These are phyloP conservation scores for Metridium senile DNA, from an alignment of 92 coral and sea anemone species.

Conservation along the genomic window DNA sequence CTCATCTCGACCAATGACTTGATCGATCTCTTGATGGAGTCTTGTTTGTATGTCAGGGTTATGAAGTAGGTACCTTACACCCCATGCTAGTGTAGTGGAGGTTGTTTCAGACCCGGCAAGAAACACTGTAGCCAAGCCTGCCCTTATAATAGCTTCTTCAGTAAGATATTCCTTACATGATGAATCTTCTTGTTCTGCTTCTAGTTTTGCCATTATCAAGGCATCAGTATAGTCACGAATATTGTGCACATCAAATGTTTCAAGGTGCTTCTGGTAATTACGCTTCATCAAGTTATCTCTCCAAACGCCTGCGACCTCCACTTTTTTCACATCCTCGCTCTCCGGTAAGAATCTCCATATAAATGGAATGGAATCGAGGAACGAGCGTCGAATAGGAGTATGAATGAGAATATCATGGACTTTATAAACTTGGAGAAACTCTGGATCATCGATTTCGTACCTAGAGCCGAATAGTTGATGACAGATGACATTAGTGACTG, in stretches of 20 bases:
- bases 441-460: slow-evolving; percentile 43
- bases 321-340: not conserved
- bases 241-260: slow-evolving; percentile 29
- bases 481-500: slow-evolving; percentile 56
- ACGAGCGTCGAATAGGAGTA: not conserved
- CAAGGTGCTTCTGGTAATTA: slow-evolving; percentile 25
- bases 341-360: slow-evolving; percentile 15
- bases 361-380: slow-evolving; percentile 27
- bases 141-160: slow-evolving; percentile 45
- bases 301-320: slow-evolving; percentile 3
- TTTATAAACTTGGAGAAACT: slow-evolving; percentile 35
- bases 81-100: slow-evolving; percentile 44
- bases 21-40: slow-evolving; percentile 53
- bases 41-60: slow-evolving; percentile 48
- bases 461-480: slow-evolving; percentile 41
- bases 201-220: slow-evolving; percentile 37
- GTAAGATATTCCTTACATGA: slow-evolving; percentile 38
- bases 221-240: slow-evolving; percentile 54
- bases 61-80: slow-evolving; percentile 33
- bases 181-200: slow-evolving; percentile 41
- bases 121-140: slow-evolving; percentile 47
- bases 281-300: slow-evolving; percentile 29
- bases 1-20: slow-evolving; percentile 34
- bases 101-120: slow-evolving; percentile 70
- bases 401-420: slow-evolving; percentile 29